Conservation (phyloP, 2,888 invertebrate species). For the Xanthostigma xanthostigma region DNA sequence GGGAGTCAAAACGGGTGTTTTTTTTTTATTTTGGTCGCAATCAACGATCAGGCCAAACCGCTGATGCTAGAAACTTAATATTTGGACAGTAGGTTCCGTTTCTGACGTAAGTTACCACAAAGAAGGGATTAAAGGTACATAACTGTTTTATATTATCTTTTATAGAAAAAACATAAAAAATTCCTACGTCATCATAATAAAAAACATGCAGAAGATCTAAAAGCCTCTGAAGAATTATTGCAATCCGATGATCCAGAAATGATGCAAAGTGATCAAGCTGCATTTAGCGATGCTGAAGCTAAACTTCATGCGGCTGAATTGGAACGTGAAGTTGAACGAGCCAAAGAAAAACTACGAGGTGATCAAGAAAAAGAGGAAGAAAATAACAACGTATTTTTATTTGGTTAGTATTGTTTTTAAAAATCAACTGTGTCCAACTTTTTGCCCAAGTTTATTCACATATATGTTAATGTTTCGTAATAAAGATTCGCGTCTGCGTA, state of each 20-base stretch:
- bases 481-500: no score
- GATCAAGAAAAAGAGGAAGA: slow-evolving; percentile 6
- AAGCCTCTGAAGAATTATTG: slow-evolving; percentile 13
- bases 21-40: no score
- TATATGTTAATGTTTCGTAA: no score
- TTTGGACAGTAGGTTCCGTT: no score
- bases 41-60: no score
- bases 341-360: slow-evolving; percentile 5
- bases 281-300: slow-evolving; percentile 1
- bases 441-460: no score
- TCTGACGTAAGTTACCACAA: no score
- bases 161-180: slow-evolving; percentile 3
- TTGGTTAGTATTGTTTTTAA: neutral
- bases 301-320: slow-evolving; percentile 6
- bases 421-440: no score
- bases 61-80: no score
- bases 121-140: no score
- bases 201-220: slow-evolving; percentile 11
- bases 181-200: neutral
- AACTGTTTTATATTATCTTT: neutral
- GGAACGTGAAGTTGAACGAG: slow-evolving; percentile 4
- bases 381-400: neutral
- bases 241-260: slow-evolving; percentile 12
- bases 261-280: slow-evolving; percentile 11
- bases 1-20: no score